Evolutionary conservation across 2,113 vertebrate species (phyloP), one percentile per base, ranked within the genome.

Genomic region (Ia io): DNA sequence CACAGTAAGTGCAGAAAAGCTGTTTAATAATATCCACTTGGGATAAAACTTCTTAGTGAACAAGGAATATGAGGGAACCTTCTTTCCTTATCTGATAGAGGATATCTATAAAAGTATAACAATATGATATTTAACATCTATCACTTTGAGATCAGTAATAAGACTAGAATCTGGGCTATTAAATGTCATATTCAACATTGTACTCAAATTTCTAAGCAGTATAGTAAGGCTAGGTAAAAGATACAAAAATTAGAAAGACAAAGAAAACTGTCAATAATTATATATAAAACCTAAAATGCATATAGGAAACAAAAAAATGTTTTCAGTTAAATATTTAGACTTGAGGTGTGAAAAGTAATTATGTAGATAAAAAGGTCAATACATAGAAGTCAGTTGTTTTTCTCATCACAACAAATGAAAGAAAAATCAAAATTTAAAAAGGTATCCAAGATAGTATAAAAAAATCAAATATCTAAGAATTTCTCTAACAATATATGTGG

Each of bases 1-100:
- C 44, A 71, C 37, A 69, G 51, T 23, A 96, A 44, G 40, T 51
- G 32, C 42, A 65, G 74, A 82, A 94, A 90, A 77, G 13, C n/a
- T 42, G 4, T 44, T 90, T 56, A 79, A 89, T 51, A 76, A 76
- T 76, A 47, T 92, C 67, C 12, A 91, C 25, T 79, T 10, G 9
- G 78, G 30, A 44, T 49, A 84, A 91, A 88, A 69, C 70, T 74
- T 96, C 25, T 92, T 71, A 71, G 35, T 35, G 82, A 90, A 83
- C 11, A 91, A 78, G 20, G 11, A 83, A 65, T 83, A 71, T 65
- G 25, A 94, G 2, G 25, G 30, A 63, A 23, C 2, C 17, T 6
- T 40, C 51, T 9, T 69, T 5, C 30, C 18, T 73, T 80, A 69
- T 53, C 20, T 76, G 56, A 82, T 74, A 73, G 63, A 63, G 11